phyloP scores from a whole-genome alignment of 1,140 invertebrate genomes.

The Pseudomyrmex concolor region DNA sequence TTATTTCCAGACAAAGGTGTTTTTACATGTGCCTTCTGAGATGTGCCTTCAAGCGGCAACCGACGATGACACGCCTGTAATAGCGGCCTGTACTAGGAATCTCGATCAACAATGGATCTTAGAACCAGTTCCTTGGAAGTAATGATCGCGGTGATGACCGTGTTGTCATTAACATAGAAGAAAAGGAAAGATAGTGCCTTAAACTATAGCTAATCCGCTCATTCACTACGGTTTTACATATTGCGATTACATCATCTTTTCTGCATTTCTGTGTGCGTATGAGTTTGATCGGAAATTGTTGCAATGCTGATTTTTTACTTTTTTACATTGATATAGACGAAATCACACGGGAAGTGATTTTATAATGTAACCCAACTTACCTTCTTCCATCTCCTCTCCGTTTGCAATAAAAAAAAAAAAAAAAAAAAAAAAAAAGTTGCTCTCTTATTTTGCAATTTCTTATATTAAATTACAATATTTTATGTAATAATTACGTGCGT shows the following conservation, averaged over 20 bases:
- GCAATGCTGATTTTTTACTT: conserved; percentile 1
- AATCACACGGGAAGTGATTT: too few relatives aligned
- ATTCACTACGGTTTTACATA: not conserved
- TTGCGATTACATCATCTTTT: not conserved
- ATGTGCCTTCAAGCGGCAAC: conserved; percentile 86
- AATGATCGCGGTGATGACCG: conserved; percentile 36
- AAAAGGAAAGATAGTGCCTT: conserved; percentile 25
- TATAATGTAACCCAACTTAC: too few relatives aligned
- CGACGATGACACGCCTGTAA: conserved; percentile 83
- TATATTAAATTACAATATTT: conserved; percentile 25
- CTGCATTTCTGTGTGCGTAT: not conserved
- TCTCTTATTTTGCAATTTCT: not conserved
- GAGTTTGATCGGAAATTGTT: not conserved
- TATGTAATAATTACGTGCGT: not conserved
- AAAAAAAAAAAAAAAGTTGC: too few relatives aligned
- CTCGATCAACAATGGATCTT: conserved; percentile 86
- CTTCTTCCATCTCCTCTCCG: too few relatives aligned
- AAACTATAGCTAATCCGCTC: not conserved
- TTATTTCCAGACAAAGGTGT: conserved; percentile 83
- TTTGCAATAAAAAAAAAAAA: too few relatives aligned
- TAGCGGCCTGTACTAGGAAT: conserved; percentile 84
- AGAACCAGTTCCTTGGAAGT: conserved; percentile 85
- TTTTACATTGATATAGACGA: conserved; percentile 7
- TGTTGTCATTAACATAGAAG: conserved; percentile 3
- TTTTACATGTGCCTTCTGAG: conserved; percentile 84